A percentile compares a stretch with the other conserved stretches of the same genome.
Evolutionary conservation across 2,797 vertebrate species (phyloP).

Genomic region (Sibirionetta formosa): DNA sequence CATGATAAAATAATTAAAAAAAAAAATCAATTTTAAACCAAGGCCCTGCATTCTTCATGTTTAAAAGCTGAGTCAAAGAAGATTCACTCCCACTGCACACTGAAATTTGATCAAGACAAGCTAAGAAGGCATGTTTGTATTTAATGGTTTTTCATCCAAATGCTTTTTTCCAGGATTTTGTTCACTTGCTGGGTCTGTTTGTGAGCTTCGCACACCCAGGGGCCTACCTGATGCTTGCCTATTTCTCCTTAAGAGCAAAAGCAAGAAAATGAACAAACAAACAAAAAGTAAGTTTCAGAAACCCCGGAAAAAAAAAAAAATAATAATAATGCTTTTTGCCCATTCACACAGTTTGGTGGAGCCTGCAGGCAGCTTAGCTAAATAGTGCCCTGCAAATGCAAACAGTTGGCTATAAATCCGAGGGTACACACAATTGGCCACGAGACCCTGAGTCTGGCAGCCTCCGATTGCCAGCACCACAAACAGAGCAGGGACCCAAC

Average conservation of each 20-base stretch:
- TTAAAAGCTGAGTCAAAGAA: background rate
- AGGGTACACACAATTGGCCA: background rate
- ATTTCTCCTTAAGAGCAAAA: background rate
- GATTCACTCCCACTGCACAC: background rate
- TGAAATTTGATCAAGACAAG: background rate
- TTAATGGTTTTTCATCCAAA: background rate
- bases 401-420: background rate
- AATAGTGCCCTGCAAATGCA: background rate
- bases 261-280: background rate
- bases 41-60: background rate
- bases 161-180: background rate
- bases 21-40: background rate
- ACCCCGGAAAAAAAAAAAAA: background rate
- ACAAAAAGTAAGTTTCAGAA: background rate
- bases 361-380: background rate
- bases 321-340: background rate
- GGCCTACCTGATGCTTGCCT: background rate
- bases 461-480: background rate
- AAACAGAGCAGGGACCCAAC: background rate
- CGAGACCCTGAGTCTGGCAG: background rate
- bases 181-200: background rate
- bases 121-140: background rate
- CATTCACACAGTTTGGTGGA: background rate
- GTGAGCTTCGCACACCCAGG: background rate
- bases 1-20: background rate